Conservation (phyloP, 2,797 vertebrate species). For the Xenops minutus region DNA sequence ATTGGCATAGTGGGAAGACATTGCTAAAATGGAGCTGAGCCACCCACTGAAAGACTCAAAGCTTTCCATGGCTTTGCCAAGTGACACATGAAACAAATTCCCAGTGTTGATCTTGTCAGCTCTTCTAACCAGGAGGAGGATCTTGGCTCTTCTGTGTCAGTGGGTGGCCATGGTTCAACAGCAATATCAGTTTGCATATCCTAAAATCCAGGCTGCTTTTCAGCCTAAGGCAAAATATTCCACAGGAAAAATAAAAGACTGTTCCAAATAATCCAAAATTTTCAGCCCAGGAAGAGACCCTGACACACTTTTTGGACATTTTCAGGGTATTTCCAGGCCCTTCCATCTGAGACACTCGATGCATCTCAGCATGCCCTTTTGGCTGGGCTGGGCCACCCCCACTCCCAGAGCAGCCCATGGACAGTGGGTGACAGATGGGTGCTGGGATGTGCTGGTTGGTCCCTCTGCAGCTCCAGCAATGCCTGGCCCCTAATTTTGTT, state of each 20-base stretch:
- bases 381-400: not conserved
- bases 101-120: not conserved
- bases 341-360: fast-evolving
- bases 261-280: not conserved
- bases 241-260: not conserved
- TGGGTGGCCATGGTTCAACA: not conserved
- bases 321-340: not conserved
- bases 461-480: not conserved
- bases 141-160: not conserved
- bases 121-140: not conserved
- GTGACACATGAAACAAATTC: not conserved
- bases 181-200: fast-evolving
- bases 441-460: not conserved
- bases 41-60: not conserved
- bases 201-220: not conserved
- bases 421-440: fast-evolving
- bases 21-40: not conserved
- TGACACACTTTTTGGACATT: not conserved
- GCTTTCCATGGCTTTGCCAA: not conserved
- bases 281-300: not conserved
- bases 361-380: not conserved
- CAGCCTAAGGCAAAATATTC: not conserved
- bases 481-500: not conserved
- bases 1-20: not conserved
- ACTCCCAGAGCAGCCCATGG: not conserved